These are phyloP conservation scores for Zoanthus solanderi DNA, from an alignment of 92 coral and sea anemone species.

Conservation along the genomic window DNA sequence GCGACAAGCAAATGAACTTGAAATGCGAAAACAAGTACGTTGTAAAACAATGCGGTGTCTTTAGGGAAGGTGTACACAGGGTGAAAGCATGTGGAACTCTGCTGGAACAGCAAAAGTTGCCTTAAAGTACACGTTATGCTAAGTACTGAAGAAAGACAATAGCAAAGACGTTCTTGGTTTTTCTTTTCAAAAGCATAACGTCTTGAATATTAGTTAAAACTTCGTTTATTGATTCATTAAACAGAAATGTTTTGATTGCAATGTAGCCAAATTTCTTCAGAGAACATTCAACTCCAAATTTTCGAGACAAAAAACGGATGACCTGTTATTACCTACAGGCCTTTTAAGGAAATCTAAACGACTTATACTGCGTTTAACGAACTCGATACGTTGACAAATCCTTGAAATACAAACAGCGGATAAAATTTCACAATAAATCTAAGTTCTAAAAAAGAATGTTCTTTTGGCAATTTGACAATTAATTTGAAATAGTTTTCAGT, in stretches of 20 bases:
- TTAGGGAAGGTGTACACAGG: not conserved
- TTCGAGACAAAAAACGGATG: constrained; percentile 1
- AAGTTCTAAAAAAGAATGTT: constrained; percentile 24
- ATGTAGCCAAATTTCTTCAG: constrained; percentile 13
- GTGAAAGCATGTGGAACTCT: not conserved
- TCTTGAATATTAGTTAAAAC: constrained; percentile 16
- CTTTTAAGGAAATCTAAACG: constrained; percentile 10
- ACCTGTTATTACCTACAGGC: not conserved
- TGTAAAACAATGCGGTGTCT: no score
- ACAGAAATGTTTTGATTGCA: constrained; percentile 17
- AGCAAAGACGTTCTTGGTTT: not conserved
- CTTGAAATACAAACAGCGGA: constrained; percentile 15
- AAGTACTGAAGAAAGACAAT: not conserved
- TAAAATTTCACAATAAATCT: constrained; percentile 32
- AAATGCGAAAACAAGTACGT: no score
- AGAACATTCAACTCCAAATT: constrained; percentile 6
- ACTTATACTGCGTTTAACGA: constrained; percentile 1
- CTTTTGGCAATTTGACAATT: not conserved
- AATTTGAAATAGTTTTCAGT: constrained; percentile 19
- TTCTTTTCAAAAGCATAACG: constrained; percentile 19
- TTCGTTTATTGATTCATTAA: constrained; percentile 16
- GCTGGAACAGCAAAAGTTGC: not conserved
- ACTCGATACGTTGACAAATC: constrained; percentile 18
- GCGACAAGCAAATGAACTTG: no score
- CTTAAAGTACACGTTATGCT: not conserved